Percentiles rank a stretch among this genome's conserved stretches.
Evolutionary conservation across 2,888 invertebrate species (phyloP).

Genomic region (Drosophila diplacantha): DNA sequence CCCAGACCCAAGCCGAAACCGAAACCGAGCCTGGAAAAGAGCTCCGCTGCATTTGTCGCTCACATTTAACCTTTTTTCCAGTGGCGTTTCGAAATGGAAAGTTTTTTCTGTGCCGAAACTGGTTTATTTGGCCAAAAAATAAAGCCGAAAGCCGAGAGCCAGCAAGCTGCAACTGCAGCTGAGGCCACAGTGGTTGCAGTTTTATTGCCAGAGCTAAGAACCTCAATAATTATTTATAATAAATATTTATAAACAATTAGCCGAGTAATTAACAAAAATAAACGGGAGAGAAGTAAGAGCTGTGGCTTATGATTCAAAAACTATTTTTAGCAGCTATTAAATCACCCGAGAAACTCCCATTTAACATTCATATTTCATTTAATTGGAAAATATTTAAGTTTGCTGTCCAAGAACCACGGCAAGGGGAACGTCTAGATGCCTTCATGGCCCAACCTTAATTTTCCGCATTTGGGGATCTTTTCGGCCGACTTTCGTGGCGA

Average conservation of each 20-base stretch:
- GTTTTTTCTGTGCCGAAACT: slow-evolving; percentile 57
- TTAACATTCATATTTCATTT: too few species aligned
- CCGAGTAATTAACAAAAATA: not conserved
- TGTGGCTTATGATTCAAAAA: not conserved
- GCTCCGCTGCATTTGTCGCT: slow-evolving; percentile 24
- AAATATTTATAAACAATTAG: not conserved
- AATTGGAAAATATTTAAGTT: not conserved
- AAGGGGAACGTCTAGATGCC: not conserved
- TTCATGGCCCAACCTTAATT: slow-evolving; percentile 53
- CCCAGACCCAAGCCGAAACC: slow-evolving; percentile 1
- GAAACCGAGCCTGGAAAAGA: not conserved
- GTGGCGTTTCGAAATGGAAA: slow-evolving; percentile 64
- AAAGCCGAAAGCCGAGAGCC: slow-evolving; percentile 7
- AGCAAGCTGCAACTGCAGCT: slow-evolving; percentile 26
- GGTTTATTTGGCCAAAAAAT: slow-evolving; percentile 49
- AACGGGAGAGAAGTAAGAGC: not conserved
- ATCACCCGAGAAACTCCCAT: not conserved
- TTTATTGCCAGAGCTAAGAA: fast-evolving
- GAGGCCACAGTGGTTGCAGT: slow-evolving; percentile 21
- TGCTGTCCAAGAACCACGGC: too few species aligned
- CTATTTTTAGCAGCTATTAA: not conserved
- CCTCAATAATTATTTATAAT: not conserved
- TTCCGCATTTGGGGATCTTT: slow-evolving; percentile 44
- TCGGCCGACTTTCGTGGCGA: slow-evolving; percentile 23
- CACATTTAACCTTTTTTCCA: slow-evolving; percentile 62